Percentiles rank a stretch among this genome's conserved stretches.
phyloP scores from a whole-genome alignment of 2,113 vertebrate species.

The Chaenogobius annularis region DNA sequence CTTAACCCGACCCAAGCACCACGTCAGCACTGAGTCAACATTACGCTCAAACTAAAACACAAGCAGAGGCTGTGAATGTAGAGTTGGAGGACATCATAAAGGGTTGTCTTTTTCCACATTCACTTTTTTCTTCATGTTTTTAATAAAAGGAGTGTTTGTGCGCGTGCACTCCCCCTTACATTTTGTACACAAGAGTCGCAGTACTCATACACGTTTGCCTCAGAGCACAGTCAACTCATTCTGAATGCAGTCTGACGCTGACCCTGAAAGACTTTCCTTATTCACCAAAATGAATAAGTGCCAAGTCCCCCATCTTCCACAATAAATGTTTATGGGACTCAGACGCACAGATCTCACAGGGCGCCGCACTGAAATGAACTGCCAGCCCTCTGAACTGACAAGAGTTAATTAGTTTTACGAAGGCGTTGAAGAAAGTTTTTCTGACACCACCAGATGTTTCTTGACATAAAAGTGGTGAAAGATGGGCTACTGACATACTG shows the following conservation, averaged over 20 bases:
- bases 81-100: slow-evolving; percentile 53
- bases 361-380: slow-evolving; percentile 52
- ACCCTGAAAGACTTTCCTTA: slow-evolving; percentile 67
- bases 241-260: slow-evolving; percentile 62
- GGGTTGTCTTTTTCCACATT: slow-evolving; percentile 62
- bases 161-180: slow-evolving; percentile 59
- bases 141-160: slow-evolving; percentile 77
- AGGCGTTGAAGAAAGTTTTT: slow-evolving; percentile 48
- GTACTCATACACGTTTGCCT: slow-evolving; percentile 40
- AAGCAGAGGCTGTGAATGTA: slow-evolving; percentile 59
- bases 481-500: slow-evolving; percentile 31
- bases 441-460: slow-evolving; percentile 48
- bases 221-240: slow-evolving; percentile 57
- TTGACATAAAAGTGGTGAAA: slow-evolving; percentile 42
- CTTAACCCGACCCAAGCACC: slow-evolving; percentile 51
- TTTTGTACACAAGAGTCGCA: slow-evolving; percentile 54
- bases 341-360: slow-evolving; percentile 67
- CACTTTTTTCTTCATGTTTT: slow-evolving; percentile 43
- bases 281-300: slow-evolving; percentile 40
- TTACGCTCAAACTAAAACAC: slow-evolving; percentile 54
- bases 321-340: slow-evolving; percentile 51
- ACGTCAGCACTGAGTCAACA: slow-evolving; percentile 76
- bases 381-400: slow-evolving; percentile 68
- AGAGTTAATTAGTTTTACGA: slow-evolving; percentile 63
- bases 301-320: slow-evolving; percentile 35